Evolutionary conservation across 2,888 invertebrate species (phyloP), one percentile per base, ranked within the genome.

Genomic region (Caenorhabditis zanzibari): DNA sequence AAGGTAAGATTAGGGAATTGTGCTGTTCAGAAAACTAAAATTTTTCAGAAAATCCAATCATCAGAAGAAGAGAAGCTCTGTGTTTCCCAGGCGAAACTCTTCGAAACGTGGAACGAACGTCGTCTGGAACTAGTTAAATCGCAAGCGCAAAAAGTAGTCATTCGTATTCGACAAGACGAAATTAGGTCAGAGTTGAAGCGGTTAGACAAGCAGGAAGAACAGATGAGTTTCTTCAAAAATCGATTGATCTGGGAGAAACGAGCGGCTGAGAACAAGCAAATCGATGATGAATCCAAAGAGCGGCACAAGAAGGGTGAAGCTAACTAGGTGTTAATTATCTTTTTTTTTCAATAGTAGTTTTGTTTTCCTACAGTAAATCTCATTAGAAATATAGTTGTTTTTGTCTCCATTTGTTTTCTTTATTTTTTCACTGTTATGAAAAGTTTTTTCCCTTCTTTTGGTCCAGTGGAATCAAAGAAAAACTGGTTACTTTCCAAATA

Each of bases 141-240:
- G 1, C 89, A 91, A 81, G 90, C 91, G 1, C 86, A 91, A 54
- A 84, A 85, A 56, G 84, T 90, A 2, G 81, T 89, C n/a, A 59
- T 92, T 2, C 84, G 81, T 71, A 84, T 83, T n/a, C 79, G 83
- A 24, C 47, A 80, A 35, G 88, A 88, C 24, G 86, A 88, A 41
- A 83, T 88, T 22, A 68, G 64, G 2, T 74, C 59, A 19, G 89
- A 88, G 56, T 47, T 87, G 79, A 71, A 77, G 26, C 71, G 80
- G 47, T 72, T 88, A 74, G 85, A 85, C 54, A 52, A 83, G 49
- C 61, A 85, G 38, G 81, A 86, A 38, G 86, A 89, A 66, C 87
- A 86, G 56, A 81, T 88, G 56, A 84, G 75, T 58, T 89, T 89
- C 83, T 89, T 89, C 81, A 85, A 88, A 49, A 87, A 87, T 71